Evolutionary conservation across 1,140 invertebrate species (phyloP).

Genomic region (Mesaphorura yosii): DNA sequence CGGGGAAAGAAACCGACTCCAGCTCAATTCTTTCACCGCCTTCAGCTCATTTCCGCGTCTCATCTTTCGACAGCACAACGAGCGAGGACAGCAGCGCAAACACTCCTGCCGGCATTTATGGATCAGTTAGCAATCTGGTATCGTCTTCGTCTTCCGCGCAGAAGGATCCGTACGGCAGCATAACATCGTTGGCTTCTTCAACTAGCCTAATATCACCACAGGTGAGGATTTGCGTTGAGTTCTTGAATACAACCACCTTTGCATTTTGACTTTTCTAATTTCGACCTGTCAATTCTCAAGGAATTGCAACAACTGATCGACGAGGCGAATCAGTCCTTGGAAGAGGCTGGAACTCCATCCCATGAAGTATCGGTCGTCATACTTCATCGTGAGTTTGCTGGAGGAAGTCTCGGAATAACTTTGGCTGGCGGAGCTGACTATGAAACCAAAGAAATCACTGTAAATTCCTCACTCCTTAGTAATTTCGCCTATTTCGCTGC

Average conservation of each 20-base stretch:
- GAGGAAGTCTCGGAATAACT: conserved; percentile 70
- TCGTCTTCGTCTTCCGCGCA: conserved; percentile 36
- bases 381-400: conserved; percentile 49
- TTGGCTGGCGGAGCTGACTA: conserved; percentile 76
- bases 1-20: background rate
- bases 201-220: conserved; percentile 52
- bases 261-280: too few species aligned
- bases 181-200: conserved; percentile 49
- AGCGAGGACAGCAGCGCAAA: conserved; percentile 39
- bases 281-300: conserved; percentile 34
- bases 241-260: too few species aligned
- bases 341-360: conserved; percentile 41
- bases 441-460: conserved; percentile 80
- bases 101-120: conserved; percentile 35
- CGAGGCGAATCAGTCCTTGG: conserved; percentile 48
- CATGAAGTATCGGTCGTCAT: conserved; percentile 50
- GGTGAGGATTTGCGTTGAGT: conserved; percentile 34
- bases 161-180: conserved; percentile 48
- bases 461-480: conserved; percentile 37
- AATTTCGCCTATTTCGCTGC: background rate
- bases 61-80: conserved; percentile 39
- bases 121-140: conserved; percentile 36
- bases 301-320: conserved; percentile 51
- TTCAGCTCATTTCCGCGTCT: conserved; percentile 30
- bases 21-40: conserved; percentile 14